Evolutionary conservation across 2,888 invertebrate species (phyloP).

Genomic region (Danaus chrysippus): DNA sequence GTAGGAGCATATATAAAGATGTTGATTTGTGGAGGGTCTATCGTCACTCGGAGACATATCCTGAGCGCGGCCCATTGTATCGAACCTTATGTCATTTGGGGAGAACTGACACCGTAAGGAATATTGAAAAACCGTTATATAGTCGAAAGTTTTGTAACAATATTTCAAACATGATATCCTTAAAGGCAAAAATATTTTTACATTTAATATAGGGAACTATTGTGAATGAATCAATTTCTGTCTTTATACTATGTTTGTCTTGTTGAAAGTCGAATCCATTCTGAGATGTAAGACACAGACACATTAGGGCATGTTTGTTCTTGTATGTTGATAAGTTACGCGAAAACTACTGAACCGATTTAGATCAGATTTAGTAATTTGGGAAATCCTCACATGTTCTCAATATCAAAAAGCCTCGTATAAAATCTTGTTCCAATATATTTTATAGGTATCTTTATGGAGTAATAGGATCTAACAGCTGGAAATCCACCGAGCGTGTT

Average conservation of each 20-base stretch:
- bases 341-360: too few relatives aligned
- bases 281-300: too few relatives aligned
- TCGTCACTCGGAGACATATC: slow-evolving; percentile 42
- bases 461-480: slow-evolving; percentile 52
- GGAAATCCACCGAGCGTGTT: slow-evolving; percentile 49
- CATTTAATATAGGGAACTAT: too few relatives aligned
- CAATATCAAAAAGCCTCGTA: not conserved
- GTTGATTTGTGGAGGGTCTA: slow-evolving; percentile 52
- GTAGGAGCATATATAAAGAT: slow-evolving; percentile 42
- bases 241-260: too few relatives aligned
- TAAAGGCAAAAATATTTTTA: not conserved
- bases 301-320: too few relatives aligned
- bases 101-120: slow-evolving; percentile 31
- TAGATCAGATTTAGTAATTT: not conserved
- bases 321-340: too few relatives aligned
- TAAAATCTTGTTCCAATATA: not conserved
- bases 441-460: slow-evolving; percentile 44
- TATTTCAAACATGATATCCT: not conserved
- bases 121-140: slow-evolving; percentile 10
- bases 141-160: not conserved
- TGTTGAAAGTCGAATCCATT: too few relatives aligned
- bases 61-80: slow-evolving; percentile 61
- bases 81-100: slow-evolving; percentile 28
- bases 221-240: too few relatives aligned
- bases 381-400: not conserved